Base-by-base conservation (phyloP, 2,113 vertebrate genomes). In the Emydocephalus ijimae region DNA sequence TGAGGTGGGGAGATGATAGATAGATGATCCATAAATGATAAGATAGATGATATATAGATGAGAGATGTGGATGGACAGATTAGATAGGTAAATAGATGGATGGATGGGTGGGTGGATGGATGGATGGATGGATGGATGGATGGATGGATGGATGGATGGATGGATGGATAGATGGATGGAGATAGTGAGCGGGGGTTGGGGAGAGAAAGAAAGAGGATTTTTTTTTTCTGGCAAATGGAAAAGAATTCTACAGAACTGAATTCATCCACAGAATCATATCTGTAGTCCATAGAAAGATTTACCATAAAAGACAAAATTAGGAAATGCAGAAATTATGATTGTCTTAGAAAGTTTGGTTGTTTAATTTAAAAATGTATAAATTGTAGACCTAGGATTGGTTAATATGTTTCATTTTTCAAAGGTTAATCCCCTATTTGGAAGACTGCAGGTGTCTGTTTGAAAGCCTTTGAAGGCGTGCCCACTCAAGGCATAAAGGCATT, bases 1-100 rank as follows among this genome's bases (percentile, higher is more conserved):
- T 96, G 96, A 97, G 95, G 69, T 2, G 91, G 96, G 96, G 94
- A 96, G 94, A 95, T 81, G 74, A 81, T 81, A 81, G 34, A 34
- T 69, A 69, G 29, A 69, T 69, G 64, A 87, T 87, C 50, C 45
- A 87, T 87, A 87, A 87, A 87, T 87, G 85, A 52, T 52, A 43
- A 24, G 85, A 85, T 23, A 11, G 24, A 61, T 61, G 59, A 61
- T 61, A 61, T 61, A 61, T 61, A 61, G 24, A 29, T 26, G 59
- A 11, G 45, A 26, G 29, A 3, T 10, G 26, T 10, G 24, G 8
- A 61, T 61, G 24, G 59, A 61, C 48, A 50, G 48, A 50, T 50
- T 50, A 34, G 29, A 69, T 26, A n/a, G 61, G 14, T 26, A 8
- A 5, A 57, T 18, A 7, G 56, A 57, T 21, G 21, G 55, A 56